Percentiles rank a stretch among this genome's conserved stretches.
phyloP scores from a whole-genome alignment of 2,797 vertebrate genomes.

The Myotis pilosus region DNA sequence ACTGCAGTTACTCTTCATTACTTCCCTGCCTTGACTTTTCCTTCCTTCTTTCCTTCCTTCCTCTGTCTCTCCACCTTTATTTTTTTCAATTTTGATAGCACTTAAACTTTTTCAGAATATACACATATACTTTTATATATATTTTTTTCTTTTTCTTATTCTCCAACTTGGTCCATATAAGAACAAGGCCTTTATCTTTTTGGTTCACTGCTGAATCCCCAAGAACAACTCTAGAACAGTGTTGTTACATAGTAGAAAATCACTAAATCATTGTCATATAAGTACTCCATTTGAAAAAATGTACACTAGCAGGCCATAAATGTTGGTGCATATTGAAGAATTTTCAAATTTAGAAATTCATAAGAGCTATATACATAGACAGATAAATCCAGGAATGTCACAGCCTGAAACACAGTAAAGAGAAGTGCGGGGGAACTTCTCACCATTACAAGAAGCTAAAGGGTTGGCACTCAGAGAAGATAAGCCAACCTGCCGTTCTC shows the following conservation, averaged over 20 bases:
- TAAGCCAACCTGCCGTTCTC: background rate
- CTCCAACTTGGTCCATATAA: background rate
- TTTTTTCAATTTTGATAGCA: background rate
- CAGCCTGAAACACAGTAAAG: background rate
- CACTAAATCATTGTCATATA: background rate
- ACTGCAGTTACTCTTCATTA: accelerated
- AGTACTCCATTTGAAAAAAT: background rate
- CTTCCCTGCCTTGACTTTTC: accelerated
- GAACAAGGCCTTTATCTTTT: background rate
- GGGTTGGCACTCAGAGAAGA: background rate
- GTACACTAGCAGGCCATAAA: background rate
- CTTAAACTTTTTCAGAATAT: background rate
- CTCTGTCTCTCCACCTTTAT: accelerated
- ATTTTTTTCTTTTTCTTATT: background rate
- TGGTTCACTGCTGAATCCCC: background rate
- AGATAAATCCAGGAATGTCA: background rate
- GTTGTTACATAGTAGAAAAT: background rate
- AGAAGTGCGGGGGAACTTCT: background rate
- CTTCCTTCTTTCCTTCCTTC: too few relatives aligned
- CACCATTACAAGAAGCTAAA: background rate
- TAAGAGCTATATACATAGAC: background rate
- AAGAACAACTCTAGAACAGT: background rate
- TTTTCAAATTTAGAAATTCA: background rate
- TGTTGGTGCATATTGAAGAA: background rate
- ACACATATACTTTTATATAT: too few relatives aligned